A percentile compares a stretch with the other conserved stretches of the same genome.
Conservation (phyloP, 2,113 vertebrate species). For the Cyanoramphus novaezelandiae region DNA sequence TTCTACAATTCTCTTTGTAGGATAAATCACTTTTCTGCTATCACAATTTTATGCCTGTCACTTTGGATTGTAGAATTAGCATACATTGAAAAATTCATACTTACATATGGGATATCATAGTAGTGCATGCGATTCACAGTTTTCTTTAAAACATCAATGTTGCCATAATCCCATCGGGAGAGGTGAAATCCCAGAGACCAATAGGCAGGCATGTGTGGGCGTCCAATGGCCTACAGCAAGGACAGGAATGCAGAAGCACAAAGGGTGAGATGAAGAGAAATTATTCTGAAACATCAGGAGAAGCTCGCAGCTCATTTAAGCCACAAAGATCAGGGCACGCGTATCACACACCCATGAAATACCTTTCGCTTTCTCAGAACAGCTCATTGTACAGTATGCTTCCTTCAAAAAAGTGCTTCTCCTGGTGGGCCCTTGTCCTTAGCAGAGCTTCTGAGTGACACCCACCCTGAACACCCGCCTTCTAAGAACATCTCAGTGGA, state of each 20-base stretch:
- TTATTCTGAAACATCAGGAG: neutral
- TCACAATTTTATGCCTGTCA: neutral
- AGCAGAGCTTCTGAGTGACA: neutral
- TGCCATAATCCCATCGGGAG: slow-evolving; percentile 83
- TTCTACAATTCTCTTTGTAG: neutral
- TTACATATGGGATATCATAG: slow-evolving; percentile 82
- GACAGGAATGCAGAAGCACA: neutral
- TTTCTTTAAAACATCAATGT: slow-evolving; percentile 74
- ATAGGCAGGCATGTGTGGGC: slow-evolving; percentile 85
- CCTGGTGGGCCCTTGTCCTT: neutral
- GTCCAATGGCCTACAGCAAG: slow-evolving; percentile 70
- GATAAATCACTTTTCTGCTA: neutral
- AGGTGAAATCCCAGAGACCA: slow-evolving; percentile 91
- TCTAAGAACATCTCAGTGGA: neutral
- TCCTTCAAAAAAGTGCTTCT: neutral
- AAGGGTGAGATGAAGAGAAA: neutral
- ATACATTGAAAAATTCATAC: neutral
- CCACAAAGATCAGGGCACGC: neutral
- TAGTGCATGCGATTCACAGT: slow-evolving; percentile 78
- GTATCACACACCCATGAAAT: neutral
- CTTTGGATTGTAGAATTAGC: neutral
- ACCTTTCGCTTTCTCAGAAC: neutral
- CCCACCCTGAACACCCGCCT: neutral
- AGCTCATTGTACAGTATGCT: neutral
- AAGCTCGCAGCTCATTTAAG: neutral